Base-by-base conservation (phyloP, 1,140 invertebrate genomes). In the Eumaeus atala region DNA sequence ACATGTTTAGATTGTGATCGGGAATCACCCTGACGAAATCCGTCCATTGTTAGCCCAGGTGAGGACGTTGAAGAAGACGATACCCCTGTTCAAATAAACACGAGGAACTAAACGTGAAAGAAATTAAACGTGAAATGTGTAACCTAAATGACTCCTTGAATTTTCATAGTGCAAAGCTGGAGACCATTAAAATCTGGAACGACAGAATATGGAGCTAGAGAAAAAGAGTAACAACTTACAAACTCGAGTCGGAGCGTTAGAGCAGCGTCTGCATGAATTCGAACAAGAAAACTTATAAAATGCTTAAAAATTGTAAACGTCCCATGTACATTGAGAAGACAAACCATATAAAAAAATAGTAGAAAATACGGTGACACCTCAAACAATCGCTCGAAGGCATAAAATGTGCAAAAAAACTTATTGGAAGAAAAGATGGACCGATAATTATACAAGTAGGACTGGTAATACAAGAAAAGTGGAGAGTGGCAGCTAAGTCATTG, bases 161-260 rank as follows among this genome's bases (percentile, higher is more conserved):
- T 28, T 57, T 57, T 37, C 50, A 48, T 38, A 57, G 49, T 33
- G 50, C 38, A 10, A 57, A 57, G n/a, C 28, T 57, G 11, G 56
- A 57, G 18, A 57, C 40, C 1, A 56, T 44, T 5, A 51, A 51
- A 12, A 16, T 6, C 14, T 56, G 16, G 48, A 56, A 36, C 11
- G 36, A n/a, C 51, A 56, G 16, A 50, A 56, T 35, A 33, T 47
- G 14, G 48, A 56, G 16, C 38, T 56, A 12, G 18, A 37, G 34
- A 56, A 44, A 7, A 56, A 56, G 33, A 56, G 51, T 10, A 51
- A 33, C 11, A 42, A 56, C 28, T 35, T 56, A 6, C 36, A 56
- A 56, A 56, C 40, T 3, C 12, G 49, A 35, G n/a, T n/a, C n/a
- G 48, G 49, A 12, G 54, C 54, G 3, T 38, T 57, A 5, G 55